A percentile compares a stretch with the other conserved stretches of the same genome.
These are phyloP conservation scores for Callocephalon fimbriatum DNA, from an alignment of 2,113 vertebrate species.

Conservation along the genomic window DNA sequence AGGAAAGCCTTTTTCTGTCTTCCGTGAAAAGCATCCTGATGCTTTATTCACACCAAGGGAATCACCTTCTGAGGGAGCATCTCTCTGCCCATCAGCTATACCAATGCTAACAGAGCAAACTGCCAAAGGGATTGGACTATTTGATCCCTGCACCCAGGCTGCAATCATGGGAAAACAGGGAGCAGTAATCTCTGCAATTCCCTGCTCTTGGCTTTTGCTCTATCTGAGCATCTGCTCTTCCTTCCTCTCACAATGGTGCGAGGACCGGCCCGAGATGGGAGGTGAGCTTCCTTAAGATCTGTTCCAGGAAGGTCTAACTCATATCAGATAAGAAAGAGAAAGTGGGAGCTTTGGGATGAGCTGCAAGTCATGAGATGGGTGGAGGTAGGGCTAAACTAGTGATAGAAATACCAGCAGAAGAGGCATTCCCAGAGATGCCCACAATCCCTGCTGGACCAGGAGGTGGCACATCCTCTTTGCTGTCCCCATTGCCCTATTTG, in stretches of 20 bases:
- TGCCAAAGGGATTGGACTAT: not conserved
- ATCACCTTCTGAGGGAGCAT: not conserved
- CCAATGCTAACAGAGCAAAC: not conserved
- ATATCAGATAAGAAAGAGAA: not conserved
- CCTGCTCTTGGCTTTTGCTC: not conserved
- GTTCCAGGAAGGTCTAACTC: not conserved
- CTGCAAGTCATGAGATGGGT: not conserved
- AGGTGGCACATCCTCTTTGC: not conserved
- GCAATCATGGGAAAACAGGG: not conserved
- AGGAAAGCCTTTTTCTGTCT: not conserved
- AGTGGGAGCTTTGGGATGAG: not conserved
- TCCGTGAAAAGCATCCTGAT: not conserved
- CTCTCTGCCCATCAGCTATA: not conserved
- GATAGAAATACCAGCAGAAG: not conserved
- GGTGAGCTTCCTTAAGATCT: not conserved
- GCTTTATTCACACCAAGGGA: not conserved
- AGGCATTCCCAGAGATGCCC: not conserved
- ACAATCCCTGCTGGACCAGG: not conserved
- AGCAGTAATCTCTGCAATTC: not conserved
- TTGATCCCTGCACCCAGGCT: not conserved
- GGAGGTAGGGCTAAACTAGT: not conserved
- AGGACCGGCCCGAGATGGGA: not conserved
- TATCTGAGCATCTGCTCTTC: not conserved
- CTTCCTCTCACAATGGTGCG: accelerated
- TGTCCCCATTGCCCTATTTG: accelerated